Conservation (phyloP, 2,888 invertebrate genomes). For the Tipula confusa region DNA sequence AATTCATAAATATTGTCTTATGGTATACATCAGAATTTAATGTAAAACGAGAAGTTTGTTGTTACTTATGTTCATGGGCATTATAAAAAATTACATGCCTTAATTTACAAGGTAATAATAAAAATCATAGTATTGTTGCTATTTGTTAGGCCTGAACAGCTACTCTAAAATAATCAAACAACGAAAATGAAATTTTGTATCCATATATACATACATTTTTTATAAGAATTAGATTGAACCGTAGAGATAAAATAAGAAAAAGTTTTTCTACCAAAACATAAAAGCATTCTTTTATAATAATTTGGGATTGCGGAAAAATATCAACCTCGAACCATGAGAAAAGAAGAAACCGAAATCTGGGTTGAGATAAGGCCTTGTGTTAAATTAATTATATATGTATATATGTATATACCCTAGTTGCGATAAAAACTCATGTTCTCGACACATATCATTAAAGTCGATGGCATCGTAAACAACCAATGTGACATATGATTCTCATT, state of each 20-base stretch:
- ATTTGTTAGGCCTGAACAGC: neutral
- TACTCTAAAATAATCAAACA: neutral
- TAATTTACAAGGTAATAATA: neutral
- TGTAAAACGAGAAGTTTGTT: neutral
- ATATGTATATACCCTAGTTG: neutral
- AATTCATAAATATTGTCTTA: no score
- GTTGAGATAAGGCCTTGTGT: neutral
- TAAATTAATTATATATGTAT: neutral
- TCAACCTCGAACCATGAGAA: neutral
- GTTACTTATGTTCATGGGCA: neutral
- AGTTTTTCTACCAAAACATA: neutral
- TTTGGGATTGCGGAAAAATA: neutral
- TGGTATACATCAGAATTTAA: neutral
- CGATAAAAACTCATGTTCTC: neutral
- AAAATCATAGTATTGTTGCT: neutral
- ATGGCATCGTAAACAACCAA: constrained; percentile 3
- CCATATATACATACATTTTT: neutral
- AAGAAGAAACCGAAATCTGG: neutral
- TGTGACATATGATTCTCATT: neutral
- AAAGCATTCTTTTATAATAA: constrained; percentile 3
- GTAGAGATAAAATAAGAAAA: constrained; percentile 14
- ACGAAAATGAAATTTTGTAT: neutral
- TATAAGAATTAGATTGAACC: constrained; percentile 6
- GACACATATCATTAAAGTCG: constrained; percentile 20
- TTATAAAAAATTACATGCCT: neutral